Percentiles rank a stretch among this genome's conserved stretches.
Conservation (phyloP, 2,888 invertebrate genomes). For the Macrosiphum euphorbiae region DNA sequence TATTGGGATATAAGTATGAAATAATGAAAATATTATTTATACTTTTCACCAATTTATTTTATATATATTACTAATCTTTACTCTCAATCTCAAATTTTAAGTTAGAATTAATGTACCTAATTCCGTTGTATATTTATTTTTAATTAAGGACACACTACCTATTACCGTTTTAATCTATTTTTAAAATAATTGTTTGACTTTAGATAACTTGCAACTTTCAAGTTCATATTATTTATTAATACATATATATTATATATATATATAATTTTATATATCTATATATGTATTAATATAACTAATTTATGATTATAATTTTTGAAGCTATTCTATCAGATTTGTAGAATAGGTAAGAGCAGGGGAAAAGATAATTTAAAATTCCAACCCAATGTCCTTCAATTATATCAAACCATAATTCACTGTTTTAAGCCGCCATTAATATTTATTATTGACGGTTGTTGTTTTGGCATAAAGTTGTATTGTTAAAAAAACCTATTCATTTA, state of each 20-base stretch:
- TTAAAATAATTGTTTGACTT: neutral
- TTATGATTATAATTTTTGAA: neutral
- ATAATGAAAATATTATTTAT: neutral
- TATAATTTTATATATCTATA: too few species aligned
- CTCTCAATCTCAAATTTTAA: neutral
- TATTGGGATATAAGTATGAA: neutral
- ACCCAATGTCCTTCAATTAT: neutral
- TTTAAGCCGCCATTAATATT: constrained; percentile 33
- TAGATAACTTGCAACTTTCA: neutral
- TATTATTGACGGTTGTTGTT: constrained; percentile 32
- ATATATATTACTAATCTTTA: neutral
- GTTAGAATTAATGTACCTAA: neutral
- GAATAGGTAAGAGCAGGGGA: neutral
- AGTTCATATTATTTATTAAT: neutral
- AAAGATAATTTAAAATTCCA: neutral
- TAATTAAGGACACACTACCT: neutral
- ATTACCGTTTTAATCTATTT: neutral
- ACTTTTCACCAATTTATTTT: neutral
- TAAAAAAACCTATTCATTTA: neutral
- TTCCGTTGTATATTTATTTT: neutral
- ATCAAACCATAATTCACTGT: neutral
- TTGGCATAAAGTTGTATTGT: constrained; percentile 21
- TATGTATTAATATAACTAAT: neutral
- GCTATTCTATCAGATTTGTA: neutral
- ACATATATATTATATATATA: too few species aligned